Conservation (phyloP, 2,797 vertebrate genomes). For the Pseudomugil gertrudae region DNA sequence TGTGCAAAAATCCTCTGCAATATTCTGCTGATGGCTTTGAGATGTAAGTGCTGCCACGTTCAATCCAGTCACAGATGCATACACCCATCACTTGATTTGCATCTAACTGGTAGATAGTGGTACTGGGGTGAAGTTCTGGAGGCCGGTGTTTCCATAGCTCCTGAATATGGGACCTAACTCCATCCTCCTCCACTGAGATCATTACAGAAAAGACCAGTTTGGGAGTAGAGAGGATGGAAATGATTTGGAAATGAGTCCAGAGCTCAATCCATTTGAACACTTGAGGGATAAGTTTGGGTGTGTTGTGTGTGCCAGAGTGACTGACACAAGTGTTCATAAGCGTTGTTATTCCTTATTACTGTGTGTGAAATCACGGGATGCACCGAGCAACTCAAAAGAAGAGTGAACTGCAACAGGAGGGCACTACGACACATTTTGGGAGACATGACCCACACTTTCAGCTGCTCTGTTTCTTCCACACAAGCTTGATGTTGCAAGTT, state of each 20-base stretch:
- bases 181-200: not conserved
- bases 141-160: not conserved
- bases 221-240: not conserved
- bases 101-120: not conserved
- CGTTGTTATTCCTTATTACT: not conserved
- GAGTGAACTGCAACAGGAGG: not conserved
- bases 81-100: not conserved
- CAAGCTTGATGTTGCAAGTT: not conserved
- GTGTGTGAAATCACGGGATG: not conserved
- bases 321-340: not conserved
- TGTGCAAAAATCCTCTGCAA: not conserved
- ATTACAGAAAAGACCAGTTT: not conserved
- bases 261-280: not conserved
- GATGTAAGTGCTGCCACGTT: no score
- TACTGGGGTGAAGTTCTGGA: not conserved
- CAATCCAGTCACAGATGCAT: not conserved
- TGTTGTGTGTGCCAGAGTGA: no score
- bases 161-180: no score
- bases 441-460: not conserved
- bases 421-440: no score
- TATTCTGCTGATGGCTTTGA: not conserved
- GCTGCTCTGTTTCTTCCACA: not conserved
- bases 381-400: not conserved
- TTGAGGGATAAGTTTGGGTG: not conserved
- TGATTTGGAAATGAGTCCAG: not conserved